These are phyloP conservation scores for Oxytorus armatus DNA, from an alignment of 2,888 invertebrate genomes.

Conservation along the genomic window DNA sequence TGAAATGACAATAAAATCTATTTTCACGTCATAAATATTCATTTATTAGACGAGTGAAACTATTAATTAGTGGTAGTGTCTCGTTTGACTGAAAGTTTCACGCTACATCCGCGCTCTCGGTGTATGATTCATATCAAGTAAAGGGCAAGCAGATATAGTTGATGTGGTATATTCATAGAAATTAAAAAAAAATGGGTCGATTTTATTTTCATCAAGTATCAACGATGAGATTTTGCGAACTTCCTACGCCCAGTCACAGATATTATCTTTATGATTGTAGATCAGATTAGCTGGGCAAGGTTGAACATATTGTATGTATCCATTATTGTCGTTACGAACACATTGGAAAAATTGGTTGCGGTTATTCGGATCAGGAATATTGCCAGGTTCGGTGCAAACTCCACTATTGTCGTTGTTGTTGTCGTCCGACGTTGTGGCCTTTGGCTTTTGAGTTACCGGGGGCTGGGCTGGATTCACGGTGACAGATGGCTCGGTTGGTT, in stretches of 20 bases:
- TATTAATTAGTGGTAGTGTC: not conserved
- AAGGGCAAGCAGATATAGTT: not conserved
- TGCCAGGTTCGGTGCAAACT: slow-evolving; percentile 84
- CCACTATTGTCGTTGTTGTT: slow-evolving; percentile 62
- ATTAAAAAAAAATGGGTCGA: not conserved
- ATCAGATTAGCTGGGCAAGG: slow-evolving; percentile 45
- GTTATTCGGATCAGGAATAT: slow-evolving; percentile 82
- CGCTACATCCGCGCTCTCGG: not conserved
- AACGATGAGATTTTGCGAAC: not conserved
- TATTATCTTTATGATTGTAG: slow-evolving; percentile 34
- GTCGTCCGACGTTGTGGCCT: not conserved
- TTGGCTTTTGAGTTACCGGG: not conserved
- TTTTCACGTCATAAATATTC: not conserved
- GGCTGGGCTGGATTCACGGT: not conserved
- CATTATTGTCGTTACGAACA: slow-evolving; percentile 72
- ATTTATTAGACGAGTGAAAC: not conserved
- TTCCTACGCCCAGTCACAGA: slow-evolving; percentile 62
- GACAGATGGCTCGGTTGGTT: not conserved
- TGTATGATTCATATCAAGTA: not conserved
- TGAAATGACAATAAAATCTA: too few species aligned
- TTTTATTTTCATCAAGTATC: not conserved
- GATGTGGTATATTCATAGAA: not conserved
- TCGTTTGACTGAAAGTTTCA: not conserved
- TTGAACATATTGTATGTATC: slow-evolving; percentile 70
- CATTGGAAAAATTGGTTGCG: slow-evolving; percentile 85